A percentile compares a stretch with the other conserved stretches of the same genome.
Evolutionary conservation across 2,113 vertebrate species (phyloP).

Genomic region (Zosterops pallidus): DNA sequence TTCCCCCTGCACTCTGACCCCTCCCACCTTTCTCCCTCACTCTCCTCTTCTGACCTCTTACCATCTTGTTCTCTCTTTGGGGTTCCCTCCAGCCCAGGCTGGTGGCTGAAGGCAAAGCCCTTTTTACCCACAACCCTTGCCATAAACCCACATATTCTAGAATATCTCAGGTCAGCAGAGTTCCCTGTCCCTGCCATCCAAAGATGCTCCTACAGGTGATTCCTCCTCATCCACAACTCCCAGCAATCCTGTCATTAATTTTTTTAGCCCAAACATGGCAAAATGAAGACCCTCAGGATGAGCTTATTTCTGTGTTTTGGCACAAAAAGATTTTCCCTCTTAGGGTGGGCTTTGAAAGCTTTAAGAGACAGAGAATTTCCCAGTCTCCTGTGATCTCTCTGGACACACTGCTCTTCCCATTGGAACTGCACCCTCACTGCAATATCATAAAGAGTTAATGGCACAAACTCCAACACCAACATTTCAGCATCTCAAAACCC

Average conservation of each 20-base stretch:
- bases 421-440: neutral
- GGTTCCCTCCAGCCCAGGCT: too few species aligned
- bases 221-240: neutral
- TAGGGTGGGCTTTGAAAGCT: neutral
- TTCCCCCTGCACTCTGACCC: too few species aligned
- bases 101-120: too few species aligned
- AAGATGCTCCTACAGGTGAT: neutral
- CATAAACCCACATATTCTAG: too few species aligned
- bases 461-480: neutral
- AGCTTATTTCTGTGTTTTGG: neutral
- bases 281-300: too few species aligned
- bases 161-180: too few species aligned
- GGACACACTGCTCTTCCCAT: neutral
- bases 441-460: neutral
- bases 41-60: too few species aligned
- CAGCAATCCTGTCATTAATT: neutral
- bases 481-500: neutral
- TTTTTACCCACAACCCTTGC: too few species aligned
- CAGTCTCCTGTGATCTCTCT: neutral
- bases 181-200: too few species aligned
- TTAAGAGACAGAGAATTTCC: neutral
- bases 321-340: neutral
- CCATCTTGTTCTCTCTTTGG: too few species aligned
- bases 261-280: neutral
- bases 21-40: too few species aligned